Evolutionary conservation across 2,113 vertebrate species (phyloP).

Genomic region (Chloropsis cyanopogon): DNA sequence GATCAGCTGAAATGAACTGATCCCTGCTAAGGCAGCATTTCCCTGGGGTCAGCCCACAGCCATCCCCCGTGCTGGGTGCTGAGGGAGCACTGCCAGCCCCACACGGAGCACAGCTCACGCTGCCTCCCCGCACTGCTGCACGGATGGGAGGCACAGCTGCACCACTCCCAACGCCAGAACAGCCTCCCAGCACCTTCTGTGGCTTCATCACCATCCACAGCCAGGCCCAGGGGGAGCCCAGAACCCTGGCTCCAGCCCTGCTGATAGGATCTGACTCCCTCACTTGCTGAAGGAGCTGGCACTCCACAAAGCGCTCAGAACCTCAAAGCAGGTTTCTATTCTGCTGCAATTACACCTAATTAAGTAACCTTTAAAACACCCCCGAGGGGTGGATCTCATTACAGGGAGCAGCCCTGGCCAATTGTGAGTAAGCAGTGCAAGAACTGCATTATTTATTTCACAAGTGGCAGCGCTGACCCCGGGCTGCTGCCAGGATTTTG

Average conservation of each 20-base stretch:
- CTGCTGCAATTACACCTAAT: constrained; percentile 42
- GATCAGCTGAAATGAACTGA: not conserved
- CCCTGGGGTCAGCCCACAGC: not conserved
- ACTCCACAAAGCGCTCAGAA: not conserved
- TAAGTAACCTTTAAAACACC: constrained; percentile 37
- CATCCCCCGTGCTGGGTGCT: not conserved
- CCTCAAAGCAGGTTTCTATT: not conserved
- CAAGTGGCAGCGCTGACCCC: not conserved
- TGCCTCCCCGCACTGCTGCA: not conserved
- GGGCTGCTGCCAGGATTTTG: not conserved
- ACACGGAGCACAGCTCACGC: fast-evolving
- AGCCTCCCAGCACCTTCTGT: fast-evolving
- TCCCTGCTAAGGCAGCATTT: constrained; percentile 1
- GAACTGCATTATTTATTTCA: not conserved
- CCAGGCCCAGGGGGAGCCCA: not conserved
- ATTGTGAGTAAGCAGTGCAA: not conserved
- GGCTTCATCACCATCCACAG: fast-evolving
- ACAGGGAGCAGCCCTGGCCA: not conserved
- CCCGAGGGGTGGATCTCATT: constrained; percentile 15
- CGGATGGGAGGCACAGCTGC: not conserved
- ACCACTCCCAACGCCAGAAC: not conserved
- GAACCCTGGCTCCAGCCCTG: not conserved
- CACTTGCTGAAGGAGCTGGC: not conserved
- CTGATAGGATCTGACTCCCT: fast-evolving
- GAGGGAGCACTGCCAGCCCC: not conserved